A percentile compares a stretch with the other conserved stretches of the same genome.
Evolutionary conservation across 2,797 vertebrate species (phyloP).

Genomic region (Psittacula echo): DNA sequence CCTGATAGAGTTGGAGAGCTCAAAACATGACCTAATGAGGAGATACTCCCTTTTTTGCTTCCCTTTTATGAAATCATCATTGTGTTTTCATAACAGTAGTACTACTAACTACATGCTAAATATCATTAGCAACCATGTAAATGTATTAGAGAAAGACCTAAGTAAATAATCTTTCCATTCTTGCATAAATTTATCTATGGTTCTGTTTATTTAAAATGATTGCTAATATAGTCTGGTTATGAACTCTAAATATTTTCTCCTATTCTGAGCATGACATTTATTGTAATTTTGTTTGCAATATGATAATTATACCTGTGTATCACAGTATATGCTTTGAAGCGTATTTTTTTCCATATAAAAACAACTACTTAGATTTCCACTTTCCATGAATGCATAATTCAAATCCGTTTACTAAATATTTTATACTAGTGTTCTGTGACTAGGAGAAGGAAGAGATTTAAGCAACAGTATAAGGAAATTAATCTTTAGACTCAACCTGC

Average conservation of each 20-base stretch:
- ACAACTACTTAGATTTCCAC: neutral
- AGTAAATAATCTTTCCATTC: neutral
- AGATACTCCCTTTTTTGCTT: neutral
- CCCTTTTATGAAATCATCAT: neutral
- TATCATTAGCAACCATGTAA: neutral
- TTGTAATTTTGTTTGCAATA: neutral
- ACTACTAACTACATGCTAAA: neutral
- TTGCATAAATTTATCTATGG: neutral
- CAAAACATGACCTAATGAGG: neutral
- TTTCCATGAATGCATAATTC: neutral
- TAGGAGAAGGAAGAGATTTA: neutral
- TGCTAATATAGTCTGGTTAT: neutral
- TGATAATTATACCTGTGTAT: neutral
- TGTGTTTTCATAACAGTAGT: neutral
- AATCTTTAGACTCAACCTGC: constrained; percentile 34
- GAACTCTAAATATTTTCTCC: neutral
- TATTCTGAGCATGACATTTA: neutral
- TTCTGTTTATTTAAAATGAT: neutral
- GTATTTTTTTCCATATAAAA: neutral
- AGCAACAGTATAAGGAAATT: constrained; percentile 35
- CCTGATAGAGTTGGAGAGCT: neutral
- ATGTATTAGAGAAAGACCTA: neutral
- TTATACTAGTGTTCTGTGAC: neutral
- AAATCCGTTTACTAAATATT: neutral
- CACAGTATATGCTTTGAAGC: neutral